Conservation (phyloP, 2,797 vertebrate genomes). For the Pipistrellus pygmaeus region DNA sequence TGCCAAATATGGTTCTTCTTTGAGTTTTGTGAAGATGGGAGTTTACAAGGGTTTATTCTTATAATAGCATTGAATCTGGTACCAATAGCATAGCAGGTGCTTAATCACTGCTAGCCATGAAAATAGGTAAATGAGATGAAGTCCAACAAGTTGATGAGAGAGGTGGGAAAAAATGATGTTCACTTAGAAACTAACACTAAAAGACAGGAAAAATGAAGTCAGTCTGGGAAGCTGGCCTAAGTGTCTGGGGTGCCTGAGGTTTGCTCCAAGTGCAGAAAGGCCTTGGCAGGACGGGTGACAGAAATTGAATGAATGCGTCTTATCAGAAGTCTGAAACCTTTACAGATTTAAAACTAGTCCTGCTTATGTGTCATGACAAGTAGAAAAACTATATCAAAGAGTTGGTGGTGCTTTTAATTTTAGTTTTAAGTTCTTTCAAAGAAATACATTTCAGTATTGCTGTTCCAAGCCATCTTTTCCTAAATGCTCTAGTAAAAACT, state of each 20-base stretch:
- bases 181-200: constrained; percentile 8
- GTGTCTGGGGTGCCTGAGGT: background rate
- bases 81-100: background rate
- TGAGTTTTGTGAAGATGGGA: background rate
- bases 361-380: background rate
- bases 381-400: background rate
- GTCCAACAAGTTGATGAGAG: background rate
- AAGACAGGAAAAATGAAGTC: background rate
- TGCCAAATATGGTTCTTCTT: background rate
- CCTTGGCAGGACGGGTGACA: background rate
- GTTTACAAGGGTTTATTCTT: background rate
- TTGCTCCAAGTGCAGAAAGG: background rate
- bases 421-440: constrained; percentile 20
- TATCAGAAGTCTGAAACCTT: background rate
- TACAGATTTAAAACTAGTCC: background rate
- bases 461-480: background rate
- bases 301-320: background rate
- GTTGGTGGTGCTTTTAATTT: background rate
- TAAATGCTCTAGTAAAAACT: constrained; percentile 17
- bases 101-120: background rate
- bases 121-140: constrained; percentile 19
- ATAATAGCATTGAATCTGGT: background rate
- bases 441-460: background rate
- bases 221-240: background rate
- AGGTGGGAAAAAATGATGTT: background rate